These are phyloP conservation scores for Cremastinae sp. DNA, from an alignment of 2,888 invertebrate species.

Conservation along the genomic window DNA sequence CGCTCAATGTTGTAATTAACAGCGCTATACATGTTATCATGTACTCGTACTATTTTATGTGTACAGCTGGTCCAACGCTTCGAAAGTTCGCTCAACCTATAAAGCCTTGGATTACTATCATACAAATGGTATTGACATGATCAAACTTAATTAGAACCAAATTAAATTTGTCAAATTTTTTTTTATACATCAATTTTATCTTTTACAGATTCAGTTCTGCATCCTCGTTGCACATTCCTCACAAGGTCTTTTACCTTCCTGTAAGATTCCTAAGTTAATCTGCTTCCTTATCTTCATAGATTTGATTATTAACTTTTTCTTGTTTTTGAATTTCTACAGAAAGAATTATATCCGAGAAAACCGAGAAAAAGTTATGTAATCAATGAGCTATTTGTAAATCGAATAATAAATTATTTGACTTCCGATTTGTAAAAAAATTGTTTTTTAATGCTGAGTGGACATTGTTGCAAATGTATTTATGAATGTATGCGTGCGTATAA, in stretches of 20 bases:
- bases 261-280: conserved; percentile 81
- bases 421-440: background rate
- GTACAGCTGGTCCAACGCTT: conserved; percentile 82
- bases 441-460: conserved; percentile 8
- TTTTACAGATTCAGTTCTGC: conserved; percentile 84
- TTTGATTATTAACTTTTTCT: conserved; percentile 83
- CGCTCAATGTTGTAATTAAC: conserved; percentile 84
- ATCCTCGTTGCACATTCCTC: conserved; percentile 82
- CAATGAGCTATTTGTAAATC: background rate
- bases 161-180: background rate
- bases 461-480: background rate
- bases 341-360: conserved; percentile 80
- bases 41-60: conserved; percentile 86
- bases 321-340: conserved; percentile 86
- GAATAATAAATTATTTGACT: conserved; percentile 15
- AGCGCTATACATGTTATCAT: conserved; percentile 86
- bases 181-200: no score
- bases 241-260: conserved; percentile 81
- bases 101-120: conserved; percentile 82
- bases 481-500: conserved; percentile 14
- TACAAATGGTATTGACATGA: conserved; percentile 84
- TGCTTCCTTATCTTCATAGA: conserved; percentile 82
- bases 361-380: conserved; percentile 14
- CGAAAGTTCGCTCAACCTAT: conserved; percentile 81
- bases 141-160: background rate